Evolutionary conservation across 2,888 invertebrate genomes (phyloP), one percentile per base, ranked within the genome.

Genomic region (Amiota communis): DNA sequence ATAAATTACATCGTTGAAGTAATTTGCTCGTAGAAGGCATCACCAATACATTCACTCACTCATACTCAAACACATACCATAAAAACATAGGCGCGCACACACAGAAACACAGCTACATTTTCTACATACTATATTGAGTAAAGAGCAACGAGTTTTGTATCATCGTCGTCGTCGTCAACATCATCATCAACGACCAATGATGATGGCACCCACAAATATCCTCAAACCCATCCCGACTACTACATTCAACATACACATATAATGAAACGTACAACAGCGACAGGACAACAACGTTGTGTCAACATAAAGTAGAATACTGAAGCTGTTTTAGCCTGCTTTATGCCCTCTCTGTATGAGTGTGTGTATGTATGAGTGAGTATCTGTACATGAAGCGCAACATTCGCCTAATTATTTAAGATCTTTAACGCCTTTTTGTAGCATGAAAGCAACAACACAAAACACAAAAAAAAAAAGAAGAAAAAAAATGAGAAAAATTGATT

Each of bases 401-500:
- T 81, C 79, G 78, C 79, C 86, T 86, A 84, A 84, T 84, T 85
- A 86, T 83, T 86, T 81, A 84, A 84, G 86, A 83, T 86, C 78
- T 72, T 75, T 75, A 79, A 84, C 79, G 78, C 65, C 61, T 75
- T 63, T 67, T 36, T 63, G 63, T 63, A 36, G 1, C 15, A 13
- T 63, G 23, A 68, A 15, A 17, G 17, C 77, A 77, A 78, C 72
- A 75, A 49, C 23, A 70, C 13, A 36, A 8, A 36, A 36, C 20
- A 77, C 77, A 75, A 73, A 72, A 61, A 65, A 17, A 49, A 72
- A 53, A 57, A 65, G 47, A n/a, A 12, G 51, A 71, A 69, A 48
- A 69, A 36, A 74, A 73, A 72, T 72, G 48, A 36, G 20, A 36
- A 46, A 59, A 67, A 17, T 15, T 61, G 17, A 61, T 15, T 17